Conservation (phyloP, 2,888 invertebrate species). For the Plebejus argus region DNA sequence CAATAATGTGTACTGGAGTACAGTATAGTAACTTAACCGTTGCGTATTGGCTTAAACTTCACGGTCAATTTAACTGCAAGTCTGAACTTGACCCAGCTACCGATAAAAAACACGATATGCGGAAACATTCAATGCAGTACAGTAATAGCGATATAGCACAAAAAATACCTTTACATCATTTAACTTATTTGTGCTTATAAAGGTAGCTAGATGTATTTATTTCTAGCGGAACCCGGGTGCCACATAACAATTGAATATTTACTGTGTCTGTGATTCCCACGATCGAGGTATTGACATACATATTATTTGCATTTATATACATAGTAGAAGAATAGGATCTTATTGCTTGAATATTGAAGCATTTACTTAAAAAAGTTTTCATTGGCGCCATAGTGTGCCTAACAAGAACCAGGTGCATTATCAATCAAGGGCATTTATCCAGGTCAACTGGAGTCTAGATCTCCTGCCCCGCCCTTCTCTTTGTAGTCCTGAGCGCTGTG, state of each 20-base stretch:
- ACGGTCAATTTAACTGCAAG: conserved; percentile 47
- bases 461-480: conserved; percentile 15
- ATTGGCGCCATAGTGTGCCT: not conserved
- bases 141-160: conserved; percentile 22
- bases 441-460: conserved; percentile 14
- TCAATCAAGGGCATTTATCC: conserved; percentile 15
- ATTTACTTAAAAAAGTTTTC: too few species aligned
- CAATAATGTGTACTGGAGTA: not conserved
- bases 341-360: too few species aligned
- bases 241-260: too few species aligned
- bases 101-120: conserved; percentile 39
- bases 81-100: conserved; percentile 50
- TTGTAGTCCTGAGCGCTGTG: not conserved
- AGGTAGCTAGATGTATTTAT: too few species aligned
- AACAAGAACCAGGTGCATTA: not conserved
- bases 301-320: too few species aligned
- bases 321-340: too few species aligned
- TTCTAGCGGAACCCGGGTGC: too few species aligned
- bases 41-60: conserved; percentile 43
- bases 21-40: not conserved
- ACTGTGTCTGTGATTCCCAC: too few species aligned
- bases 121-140: conserved; percentile 21
- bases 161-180: not conserved
- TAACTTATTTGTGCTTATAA: not conserved
- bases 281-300: too few species aligned